Base-by-base conservation (phyloP, 2,797 vertebrate species). In the Aplochiton taeniatus region DNA sequence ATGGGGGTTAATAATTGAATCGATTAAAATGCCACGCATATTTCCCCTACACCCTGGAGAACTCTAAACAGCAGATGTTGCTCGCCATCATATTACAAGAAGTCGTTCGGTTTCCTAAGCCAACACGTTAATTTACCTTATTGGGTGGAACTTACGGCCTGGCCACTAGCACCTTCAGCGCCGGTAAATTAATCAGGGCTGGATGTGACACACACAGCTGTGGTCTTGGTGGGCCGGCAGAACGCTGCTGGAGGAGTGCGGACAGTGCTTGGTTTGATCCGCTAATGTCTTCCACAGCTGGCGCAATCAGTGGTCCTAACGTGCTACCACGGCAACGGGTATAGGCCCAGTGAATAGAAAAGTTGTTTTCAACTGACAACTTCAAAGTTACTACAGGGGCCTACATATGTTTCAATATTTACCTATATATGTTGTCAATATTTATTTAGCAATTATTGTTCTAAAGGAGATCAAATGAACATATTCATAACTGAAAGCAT, bases 211-310 rank as follows among this genome's bases (percentile, higher is more conserved):
- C 63, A 31, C 66, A 74, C 62, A 0, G 11, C 31, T 50, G 46
- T 65, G 73, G 68, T 71, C 65, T 69, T 59, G 55, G 63, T 11
- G 64, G 55, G 67, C 57, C 56, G 70, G 0, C 31, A 31, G 31
- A 31, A 31, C 31, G 31, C 31, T 31, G 31, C 65, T 57, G 9
- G 63, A 46, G 58, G 57, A 77, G 50, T 52, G 18, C 69, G 74
- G 65, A 65, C 59, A 49, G 61, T 70, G 58, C 79, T 72, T 50
- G 63, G 63, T 61, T 61, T 55, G 72, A 70, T 83, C 61, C 73
- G 59, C 58, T 84, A 78, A 88, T 87, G 78, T 13, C 11, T 82
- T 77, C 55, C 53, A 65, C 88, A 90, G 85, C 82, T 88, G 84
- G 54, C 54, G 49, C 71, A 53, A 58, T 61, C 62, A 63, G 54